Evolutionary conservation across 2,888 invertebrate genomes (phyloP).

Genomic region (Trissoscelio sp.): DNA sequence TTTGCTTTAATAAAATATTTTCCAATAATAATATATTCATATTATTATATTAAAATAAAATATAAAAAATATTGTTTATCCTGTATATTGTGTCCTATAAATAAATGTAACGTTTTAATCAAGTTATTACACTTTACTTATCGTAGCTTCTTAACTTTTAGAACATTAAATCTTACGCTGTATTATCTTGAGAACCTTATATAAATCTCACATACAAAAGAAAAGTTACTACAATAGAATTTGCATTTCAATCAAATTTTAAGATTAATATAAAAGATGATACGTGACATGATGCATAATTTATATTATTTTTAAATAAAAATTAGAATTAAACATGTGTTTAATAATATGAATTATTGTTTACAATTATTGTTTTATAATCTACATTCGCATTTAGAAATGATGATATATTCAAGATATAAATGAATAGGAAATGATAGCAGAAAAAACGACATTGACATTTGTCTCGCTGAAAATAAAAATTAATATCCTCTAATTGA

Average conservation of each 20-base stretch:
- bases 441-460: not conserved
- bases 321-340: too few relatives aligned
- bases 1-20: too few relatives aligned
- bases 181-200: not conserved
- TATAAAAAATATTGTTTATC: too few relatives aligned
- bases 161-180: not conserved
- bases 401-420: too few relatives aligned
- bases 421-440: too few relatives aligned
- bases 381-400: too few relatives aligned
- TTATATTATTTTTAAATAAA: not conserved
- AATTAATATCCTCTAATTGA: slow-evolving; percentile 19
- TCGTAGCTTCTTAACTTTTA: not conserved
- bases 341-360: too few relatives aligned
- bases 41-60: too few relatives aligned
- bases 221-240: not conserved
- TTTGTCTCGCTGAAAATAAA: not conserved
- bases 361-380: too few relatives aligned
- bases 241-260: slow-evolving; percentile 4
- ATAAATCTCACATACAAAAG: not conserved
- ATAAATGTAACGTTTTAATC: not conserved
- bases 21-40: too few relatives aligned
- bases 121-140: not conserved
- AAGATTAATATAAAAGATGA: not conserved
- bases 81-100: too few relatives aligned
- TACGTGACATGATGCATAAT: not conserved